A percentile compares a stretch with the other conserved stretches of the same genome.
Conservation (phyloP, 2,113 vertebrate species). For the Oreocharis arfaki region DNA sequence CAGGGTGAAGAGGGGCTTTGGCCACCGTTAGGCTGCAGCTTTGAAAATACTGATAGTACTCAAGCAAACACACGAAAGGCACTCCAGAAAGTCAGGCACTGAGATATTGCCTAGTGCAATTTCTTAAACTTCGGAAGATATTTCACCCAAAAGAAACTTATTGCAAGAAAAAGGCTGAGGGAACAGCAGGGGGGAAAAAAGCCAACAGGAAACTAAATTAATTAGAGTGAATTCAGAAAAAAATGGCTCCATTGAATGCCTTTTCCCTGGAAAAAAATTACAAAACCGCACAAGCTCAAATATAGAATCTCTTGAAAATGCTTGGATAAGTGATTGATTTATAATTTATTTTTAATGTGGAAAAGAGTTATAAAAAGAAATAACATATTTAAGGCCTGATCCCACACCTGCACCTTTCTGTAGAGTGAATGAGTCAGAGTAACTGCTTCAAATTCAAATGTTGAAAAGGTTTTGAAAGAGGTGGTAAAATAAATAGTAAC, state of each 20-base stretch:
- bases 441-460: constrained; percentile 34
- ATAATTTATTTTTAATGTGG: constrained; percentile 14
- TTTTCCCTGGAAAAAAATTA: neutral
- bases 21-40: neutral
- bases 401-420: constrained; percentile 9
- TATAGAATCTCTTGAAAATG: neutral
- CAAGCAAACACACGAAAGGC: neutral
- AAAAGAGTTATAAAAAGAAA: constrained; percentile 48
- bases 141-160: neutral
- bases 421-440: constrained; percentile 18
- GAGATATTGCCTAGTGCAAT: neutral
- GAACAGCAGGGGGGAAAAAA: neutral
- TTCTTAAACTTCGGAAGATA: neutral
- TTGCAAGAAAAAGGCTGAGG: neutral
- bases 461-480: constrained; percentile 35
- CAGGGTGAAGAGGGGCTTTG: neutral
- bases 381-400: neutral
- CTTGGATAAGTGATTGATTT: neutral
- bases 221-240: neutral
- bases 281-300: neutral
- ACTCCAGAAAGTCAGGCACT: neutral
- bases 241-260: neutral
- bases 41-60: neutral
- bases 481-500: constrained; percentile 54
- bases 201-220: neutral